phyloP scores from a whole-genome alignment of 2,888 invertebrate genomes.

The Physocephala rufipes region DNA sequence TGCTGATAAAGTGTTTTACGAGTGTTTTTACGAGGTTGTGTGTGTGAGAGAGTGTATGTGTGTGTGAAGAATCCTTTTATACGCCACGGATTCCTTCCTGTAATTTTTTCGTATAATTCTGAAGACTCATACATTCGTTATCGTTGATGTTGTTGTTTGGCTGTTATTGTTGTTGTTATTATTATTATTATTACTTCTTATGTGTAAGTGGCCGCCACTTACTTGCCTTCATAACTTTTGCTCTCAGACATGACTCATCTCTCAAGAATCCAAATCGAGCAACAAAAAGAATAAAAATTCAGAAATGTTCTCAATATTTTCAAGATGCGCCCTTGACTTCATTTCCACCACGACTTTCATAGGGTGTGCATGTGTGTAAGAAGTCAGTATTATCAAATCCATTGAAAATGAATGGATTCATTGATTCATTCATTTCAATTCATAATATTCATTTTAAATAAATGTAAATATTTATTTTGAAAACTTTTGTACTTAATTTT shows the following conservation, averaged over 20 bases:
- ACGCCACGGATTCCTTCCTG: background rate
- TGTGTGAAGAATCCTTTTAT: background rate
- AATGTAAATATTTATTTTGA: too few species aligned
- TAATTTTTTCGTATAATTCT: constrained; percentile 21
- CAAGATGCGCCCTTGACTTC: background rate
- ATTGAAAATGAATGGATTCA: background rate
- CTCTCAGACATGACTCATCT: constrained; percentile 13
- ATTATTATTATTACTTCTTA: too few species aligned
- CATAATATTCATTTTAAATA: background rate
- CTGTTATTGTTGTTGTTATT: constrained; percentile 3
- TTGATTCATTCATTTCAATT: constrained; percentile 5
- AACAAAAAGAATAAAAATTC: constrained; percentile 17
- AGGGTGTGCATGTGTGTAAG: background rate
- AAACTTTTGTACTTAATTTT: too few species aligned
- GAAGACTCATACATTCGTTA: background rate
- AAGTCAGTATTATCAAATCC: background rate
- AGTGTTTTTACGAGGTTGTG: background rate
- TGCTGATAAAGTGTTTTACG: background rate
- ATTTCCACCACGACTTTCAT: background rate
- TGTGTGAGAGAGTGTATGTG: background rate
- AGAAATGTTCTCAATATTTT: background rate
- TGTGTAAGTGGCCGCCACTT: constrained; percentile 20
- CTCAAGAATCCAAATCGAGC: constrained; percentile 26
- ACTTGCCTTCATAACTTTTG: constrained; percentile 25
- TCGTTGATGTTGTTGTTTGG: background rate